A percentile compares a stretch with the other conserved stretches of the same genome.
Conservation (phyloP, 1,140 invertebrate genomes). For the Melipona quadrifasciata region DNA sequence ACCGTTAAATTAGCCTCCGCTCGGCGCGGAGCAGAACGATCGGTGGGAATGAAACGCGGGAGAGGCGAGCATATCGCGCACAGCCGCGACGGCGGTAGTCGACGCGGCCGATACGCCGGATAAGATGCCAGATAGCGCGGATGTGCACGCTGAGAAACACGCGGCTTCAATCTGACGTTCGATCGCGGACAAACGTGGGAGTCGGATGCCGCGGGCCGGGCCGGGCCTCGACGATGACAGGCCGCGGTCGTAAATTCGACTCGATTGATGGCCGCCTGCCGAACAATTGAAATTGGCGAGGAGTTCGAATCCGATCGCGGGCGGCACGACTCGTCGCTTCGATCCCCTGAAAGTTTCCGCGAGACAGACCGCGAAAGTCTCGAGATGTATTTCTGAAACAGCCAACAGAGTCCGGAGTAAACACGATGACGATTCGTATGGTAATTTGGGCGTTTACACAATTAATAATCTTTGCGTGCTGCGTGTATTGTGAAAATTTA, state of each 20-base stretch:
- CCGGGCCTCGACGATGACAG: not conserved
- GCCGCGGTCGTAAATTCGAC: slow-evolving; percentile 23
- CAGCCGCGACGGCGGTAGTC: slow-evolving; percentile 7
- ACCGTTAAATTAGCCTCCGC: slow-evolving; percentile 4
- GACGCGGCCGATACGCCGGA: slow-evolving; percentile 30
- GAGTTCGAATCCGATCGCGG: no score
- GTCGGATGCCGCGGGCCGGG: not conserved
- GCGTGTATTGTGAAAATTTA: no score
- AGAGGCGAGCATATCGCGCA: slow-evolving; percentile 29
- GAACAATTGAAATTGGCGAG: not conserved
- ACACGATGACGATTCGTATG: no score
- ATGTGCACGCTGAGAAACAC: slow-evolving; percentile 55
- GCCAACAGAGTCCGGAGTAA: no score
- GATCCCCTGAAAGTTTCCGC: no score
- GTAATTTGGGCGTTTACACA: no score
- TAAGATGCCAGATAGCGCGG: slow-evolving; percentile 48
- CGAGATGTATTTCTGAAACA: no score
- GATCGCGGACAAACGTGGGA: slow-evolving; percentile 47
- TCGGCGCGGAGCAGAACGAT: slow-evolving; percentile 5
- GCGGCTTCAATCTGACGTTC: slow-evolving; percentile 43
- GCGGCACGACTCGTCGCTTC: no score
- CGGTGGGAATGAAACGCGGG: slow-evolving; percentile 36
- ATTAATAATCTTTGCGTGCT: no score
- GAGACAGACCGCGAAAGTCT: no score
- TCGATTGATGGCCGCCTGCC: not conserved